Base-by-base conservation (phyloP, 2,113 vertebrate species). In the Equus przewalskii region DNA sequence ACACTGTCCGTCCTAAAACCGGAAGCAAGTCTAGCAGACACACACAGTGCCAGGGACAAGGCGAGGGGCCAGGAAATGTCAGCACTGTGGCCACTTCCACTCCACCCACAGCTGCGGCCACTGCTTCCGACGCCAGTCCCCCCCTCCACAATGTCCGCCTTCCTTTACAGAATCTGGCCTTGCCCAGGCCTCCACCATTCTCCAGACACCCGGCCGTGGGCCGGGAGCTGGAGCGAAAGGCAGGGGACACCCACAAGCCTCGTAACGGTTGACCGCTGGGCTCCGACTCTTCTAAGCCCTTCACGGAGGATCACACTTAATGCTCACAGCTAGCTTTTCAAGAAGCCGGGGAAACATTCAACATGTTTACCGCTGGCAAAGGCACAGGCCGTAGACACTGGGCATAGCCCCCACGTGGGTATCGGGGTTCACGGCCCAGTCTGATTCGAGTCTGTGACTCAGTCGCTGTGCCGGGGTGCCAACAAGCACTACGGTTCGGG, bases 101-200 rank as follows among this genome's bases (percentile, higher is more conserved):
- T 0, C 7, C 56, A 28, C 54, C 14, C 18, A 13, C 28, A 7
- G 16, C 21, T 15, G 15, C 24, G 0, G 4, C 11, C 2, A 0
- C 21, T 0, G 11, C 58, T 13, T 46, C 49, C 18, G 1, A 30
- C 5, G 0, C 49, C 70, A 36, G 0, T 11, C 36, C 51, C 3
- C 5, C 51, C 82, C 51, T 18, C 67, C 3, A 12, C 3, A 1
- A 73, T 7, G 4, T 58, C 9, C 22, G 8, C 6, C 81, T 36
- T 44, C 11, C 62, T 6, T 4, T 6, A 36, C 7, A 6, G 30
- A 44, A 33, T 60, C 46, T 41, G 9, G 18, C 30, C 0, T 4
- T 65, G 41, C 41, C 87, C 4, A 30, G 0, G 70, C 51, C 54
- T 26, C 30, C 11, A 6, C 14, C 4, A 6, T 7, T 19, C 60